Conservation (phyloP, 2,888 invertebrate genomes). For the Xestobium rufovillosum region DNA sequence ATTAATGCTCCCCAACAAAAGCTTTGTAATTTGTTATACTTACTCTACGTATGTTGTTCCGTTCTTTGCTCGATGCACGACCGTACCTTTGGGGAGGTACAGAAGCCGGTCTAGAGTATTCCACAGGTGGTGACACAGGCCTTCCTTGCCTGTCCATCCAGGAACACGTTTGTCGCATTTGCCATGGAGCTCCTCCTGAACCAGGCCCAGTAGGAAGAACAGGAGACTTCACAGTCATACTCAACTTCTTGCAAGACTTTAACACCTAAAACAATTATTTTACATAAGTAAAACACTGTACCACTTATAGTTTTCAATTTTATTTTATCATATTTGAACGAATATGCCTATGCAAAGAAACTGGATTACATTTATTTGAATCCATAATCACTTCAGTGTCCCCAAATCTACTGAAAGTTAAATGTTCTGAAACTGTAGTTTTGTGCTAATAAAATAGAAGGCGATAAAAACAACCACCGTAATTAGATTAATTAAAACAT, state of each 20-base stretch:
- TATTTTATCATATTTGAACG: neutral
- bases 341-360: neutral
- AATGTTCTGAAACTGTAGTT: too few relatives aligned
- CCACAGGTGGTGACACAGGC: constrained; percentile 76
- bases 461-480: too few relatives aligned
- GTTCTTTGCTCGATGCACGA: constrained; percentile 51
- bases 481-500: too few relatives aligned
- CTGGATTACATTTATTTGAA: too few relatives aligned
- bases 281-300: too few relatives aligned
- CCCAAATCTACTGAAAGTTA: too few relatives aligned
- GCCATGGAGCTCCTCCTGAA: constrained; percentile 45
- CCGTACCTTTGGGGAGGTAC: constrained; percentile 39
- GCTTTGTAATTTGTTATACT: constrained; percentile 29
- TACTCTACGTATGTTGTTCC: constrained; percentile 59
- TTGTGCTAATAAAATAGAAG: too few relatives aligned
- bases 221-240: constrained; percentile 82
- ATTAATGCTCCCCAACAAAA: too few relatives aligned
- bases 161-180: constrained; percentile 74
- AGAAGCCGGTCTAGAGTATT: constrained; percentile 47
- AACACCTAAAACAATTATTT: constrained; percentile 64
- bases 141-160: constrained; percentile 93
- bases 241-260: constrained; percentile 79
- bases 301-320: neutral
- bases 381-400: too few relatives aligned
- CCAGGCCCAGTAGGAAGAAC: constrained; percentile 54